A percentile compares a stretch with the other conserved stretches of the same genome.
phyloP scores from a whole-genome alignment of 2,797 vertebrate genomes.

The Microcaecilia unicolor region DNA sequence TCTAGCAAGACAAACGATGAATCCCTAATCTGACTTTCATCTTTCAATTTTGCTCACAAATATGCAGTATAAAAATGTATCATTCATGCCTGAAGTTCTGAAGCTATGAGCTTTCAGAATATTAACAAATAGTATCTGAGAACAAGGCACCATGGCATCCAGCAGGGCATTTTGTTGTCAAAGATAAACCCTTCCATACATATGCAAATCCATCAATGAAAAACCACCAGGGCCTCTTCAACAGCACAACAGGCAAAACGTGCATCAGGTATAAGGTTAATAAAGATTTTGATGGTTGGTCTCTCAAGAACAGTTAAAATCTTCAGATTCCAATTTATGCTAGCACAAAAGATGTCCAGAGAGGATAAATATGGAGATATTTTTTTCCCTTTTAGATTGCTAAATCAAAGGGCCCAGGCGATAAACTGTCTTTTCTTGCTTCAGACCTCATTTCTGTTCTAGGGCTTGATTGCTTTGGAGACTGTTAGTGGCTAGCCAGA shows the following conservation, averaged over 20 bases:
- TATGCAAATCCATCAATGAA: not conserved
- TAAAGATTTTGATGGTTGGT: not conserved
- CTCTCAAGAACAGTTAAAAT: not conserved
- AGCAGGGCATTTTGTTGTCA: not conserved
- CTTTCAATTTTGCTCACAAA: too few relatives aligned
- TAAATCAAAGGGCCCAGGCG: not conserved
- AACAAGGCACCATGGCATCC: too few relatives aligned
- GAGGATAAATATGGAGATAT: accelerated
- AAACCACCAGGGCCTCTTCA: not conserved
- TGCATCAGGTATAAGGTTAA: not conserved
- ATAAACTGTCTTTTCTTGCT: not conserved
- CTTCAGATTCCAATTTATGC: not conserved
- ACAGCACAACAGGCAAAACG: not conserved
- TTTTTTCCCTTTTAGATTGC: too few relatives aligned
- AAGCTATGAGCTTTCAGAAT: too few relatives aligned
- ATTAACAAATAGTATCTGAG: too few relatives aligned
- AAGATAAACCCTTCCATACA: not conserved
- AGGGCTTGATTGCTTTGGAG: not conserved
- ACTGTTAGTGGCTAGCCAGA: not conserved
- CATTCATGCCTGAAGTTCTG: too few relatives aligned
- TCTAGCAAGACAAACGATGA: too few relatives aligned
- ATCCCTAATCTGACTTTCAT: too few relatives aligned
- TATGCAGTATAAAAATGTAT: too few relatives aligned
- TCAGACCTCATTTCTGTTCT: not conserved
- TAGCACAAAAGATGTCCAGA: not conserved